A percentile compares a stretch with the other conserved stretches of the same genome.
Evolutionary conservation across 1,140 invertebrate species (phyloP).

Genomic region (Anastrepha obliqua): DNA sequence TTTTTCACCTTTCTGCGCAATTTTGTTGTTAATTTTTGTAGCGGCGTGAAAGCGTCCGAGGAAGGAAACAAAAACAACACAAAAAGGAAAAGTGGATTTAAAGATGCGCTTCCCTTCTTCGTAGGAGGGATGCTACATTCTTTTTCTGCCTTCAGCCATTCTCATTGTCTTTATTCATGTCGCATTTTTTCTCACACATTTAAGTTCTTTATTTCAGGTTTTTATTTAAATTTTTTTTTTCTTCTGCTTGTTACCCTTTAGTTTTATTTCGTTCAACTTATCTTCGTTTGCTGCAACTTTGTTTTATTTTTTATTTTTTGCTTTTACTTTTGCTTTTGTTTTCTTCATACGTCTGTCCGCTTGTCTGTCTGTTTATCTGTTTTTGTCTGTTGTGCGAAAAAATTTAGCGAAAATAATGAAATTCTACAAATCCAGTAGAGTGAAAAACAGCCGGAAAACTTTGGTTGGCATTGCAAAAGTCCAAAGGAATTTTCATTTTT

Average conservation of each 20-base stretch:
- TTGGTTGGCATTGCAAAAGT: slow-evolving; percentile 50
- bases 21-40: slow-evolving; percentile 36
- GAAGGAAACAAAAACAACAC: neutral
- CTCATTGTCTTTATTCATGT: slow-evolving; percentile 27
- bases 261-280: slow-evolving; percentile 20
- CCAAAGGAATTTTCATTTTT: slow-evolving; percentile 34
- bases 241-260: neutral
- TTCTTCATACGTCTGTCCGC: neutral
- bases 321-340: slow-evolving; percentile 7
- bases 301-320: neutral
- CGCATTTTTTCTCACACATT: slow-evolving; percentile 24
- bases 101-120: neutral
- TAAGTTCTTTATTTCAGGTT: slow-evolving; percentile 9
- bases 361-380: slow-evolving; percentile 46
- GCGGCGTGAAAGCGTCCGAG: neutral
- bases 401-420: slow-evolving; percentile 52
- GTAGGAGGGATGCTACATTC: no score
- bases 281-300: neutral
- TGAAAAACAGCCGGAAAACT: slow-evolving; percentile 53
- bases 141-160: neutral
- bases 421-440: slow-evolving; percentile 51
- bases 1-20: slow-evolving; percentile 27
- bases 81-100: neutral
- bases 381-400: slow-evolving; percentile 52
- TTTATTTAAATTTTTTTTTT: neutral